These are phyloP conservation scores for Aphrocallistes beatrix DNA, from an alignment of 37 sponge, comb jelly and placozoan species.

Conservation along the genomic window DNA sequence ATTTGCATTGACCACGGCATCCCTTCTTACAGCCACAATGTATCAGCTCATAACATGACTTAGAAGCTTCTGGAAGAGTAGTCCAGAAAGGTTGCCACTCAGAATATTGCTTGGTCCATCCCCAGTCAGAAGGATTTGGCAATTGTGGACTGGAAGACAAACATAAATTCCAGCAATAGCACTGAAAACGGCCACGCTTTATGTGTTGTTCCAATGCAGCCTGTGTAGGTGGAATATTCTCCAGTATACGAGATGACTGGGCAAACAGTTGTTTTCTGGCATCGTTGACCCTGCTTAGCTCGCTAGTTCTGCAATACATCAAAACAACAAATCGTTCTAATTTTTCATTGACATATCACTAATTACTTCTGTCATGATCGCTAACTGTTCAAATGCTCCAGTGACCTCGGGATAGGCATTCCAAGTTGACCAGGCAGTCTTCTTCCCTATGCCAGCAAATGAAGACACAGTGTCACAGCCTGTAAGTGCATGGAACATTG, in stretches of 20 bases:
- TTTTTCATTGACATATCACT: too few species aligned
- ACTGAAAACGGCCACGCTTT: background rate
- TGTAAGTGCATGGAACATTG: background rate
- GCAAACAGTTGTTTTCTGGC: background rate
- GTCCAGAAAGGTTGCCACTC: background rate
- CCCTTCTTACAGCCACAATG: background rate
- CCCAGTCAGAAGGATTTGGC: background rate
- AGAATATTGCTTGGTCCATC: background rate
- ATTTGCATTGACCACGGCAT: background rate
- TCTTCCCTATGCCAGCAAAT: background rate
- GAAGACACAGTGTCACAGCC: background rate
- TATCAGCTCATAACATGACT: background rate
- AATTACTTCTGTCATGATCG: too few species aligned
- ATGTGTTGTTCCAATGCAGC: background rate
- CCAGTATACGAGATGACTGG: background rate
- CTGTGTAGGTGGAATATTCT: background rate
- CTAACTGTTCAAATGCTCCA: too few species aligned
- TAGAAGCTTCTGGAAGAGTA: constrained; percentile 1
- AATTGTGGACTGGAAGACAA: background rate
- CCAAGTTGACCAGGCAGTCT: background rate
- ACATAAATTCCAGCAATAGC: too few species aligned
- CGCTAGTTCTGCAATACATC: background rate
- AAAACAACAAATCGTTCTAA: background rate
- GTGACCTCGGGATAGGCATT: background rate
- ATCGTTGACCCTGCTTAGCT: background rate